These are phyloP conservation scores for Arnoldichthys spilopterus DNA, from an alignment of 2,797 vertebrate genomes.

Conservation along the genomic window DNA sequence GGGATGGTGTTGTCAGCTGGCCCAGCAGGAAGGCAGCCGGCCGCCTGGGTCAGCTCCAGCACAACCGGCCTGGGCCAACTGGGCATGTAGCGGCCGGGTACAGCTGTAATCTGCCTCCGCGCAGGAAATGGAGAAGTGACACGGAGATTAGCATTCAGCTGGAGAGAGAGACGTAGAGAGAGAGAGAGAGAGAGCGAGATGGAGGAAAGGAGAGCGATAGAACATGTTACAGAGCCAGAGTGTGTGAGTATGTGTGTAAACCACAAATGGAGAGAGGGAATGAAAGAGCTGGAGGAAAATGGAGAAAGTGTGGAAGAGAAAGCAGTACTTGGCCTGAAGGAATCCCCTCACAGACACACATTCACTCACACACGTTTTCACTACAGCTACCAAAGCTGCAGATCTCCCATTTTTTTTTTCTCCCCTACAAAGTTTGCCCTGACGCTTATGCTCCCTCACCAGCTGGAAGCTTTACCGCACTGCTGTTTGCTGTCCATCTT, in stretches of 20 bases:
- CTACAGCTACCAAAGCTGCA: constrained; percentile 7
- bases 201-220: background rate
- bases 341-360: constrained; percentile 52
- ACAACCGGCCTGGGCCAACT: constrained; percentile 65
- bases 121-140: constrained; percentile 77
- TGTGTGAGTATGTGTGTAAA: background rate
- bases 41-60: constrained; percentile 52
- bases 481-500: constrained; percentile 32
- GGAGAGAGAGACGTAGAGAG: constrained; percentile 22
- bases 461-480: constrained; percentile 12
- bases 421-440: background rate
- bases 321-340: constrained; percentile 27
- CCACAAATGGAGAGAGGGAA: background rate
- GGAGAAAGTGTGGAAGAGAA: background rate
- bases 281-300: background rate
- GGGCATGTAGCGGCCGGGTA: constrained; percentile 72
- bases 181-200: background rate
- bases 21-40: constrained; percentile 40
- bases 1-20: constrained; percentile 29
- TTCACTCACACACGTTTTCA: constrained; percentile 31
- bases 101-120: constrained; percentile 82
- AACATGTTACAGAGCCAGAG: background rate
- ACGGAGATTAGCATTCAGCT: constrained; percentile 65
- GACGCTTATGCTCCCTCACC: constrained; percentile 3
- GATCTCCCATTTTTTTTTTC: background rate